Evolutionary conservation across 2,888 invertebrate genomes (phyloP), one percentile per base, ranked within the genome.

Genomic region (Aricia artaxerxes): DNA sequence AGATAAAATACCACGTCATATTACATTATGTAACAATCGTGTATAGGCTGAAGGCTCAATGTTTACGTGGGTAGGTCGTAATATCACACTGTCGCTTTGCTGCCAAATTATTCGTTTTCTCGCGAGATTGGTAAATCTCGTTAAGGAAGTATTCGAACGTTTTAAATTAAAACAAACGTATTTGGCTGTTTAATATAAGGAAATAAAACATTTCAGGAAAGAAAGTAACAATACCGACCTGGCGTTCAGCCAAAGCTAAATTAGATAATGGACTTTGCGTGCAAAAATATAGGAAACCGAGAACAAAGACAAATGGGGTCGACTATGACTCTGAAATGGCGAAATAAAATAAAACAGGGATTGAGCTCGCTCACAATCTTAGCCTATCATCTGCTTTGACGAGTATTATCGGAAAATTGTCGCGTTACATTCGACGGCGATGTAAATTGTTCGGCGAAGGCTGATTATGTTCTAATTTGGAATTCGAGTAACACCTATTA

Each of bases 211-310:
- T 90, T 91, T 90, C 90, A 88, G 85, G 85, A 87, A 90, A 90
- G 89, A 92, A 92, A 91, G 91, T 90, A 92, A 92, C 91, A 92
- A 89, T 90, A 87, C 90, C 90, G 90, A 91, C 90, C 91, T 94
- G 94, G 94, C 93, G 92, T 92, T 91, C 91, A 90, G 92, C 93
- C 94, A 94, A 92, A 92, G 93, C 93, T 92, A 94, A 94, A 94
- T 94, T 94, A 94, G 93, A 94, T 94, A 94, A 94, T 94, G 94
- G 94, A 94, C 92, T 94, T 94, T 93, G 93, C 93, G 94, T 94
- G 94, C 94, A 93, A 94, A 94, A 94, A 94, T 93, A 94, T 94
- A 94, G 93, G 92, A 94, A 94, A 92, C 92, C 89, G 90, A 91
- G 92, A 94, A 94, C 94, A 94, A 93, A 94, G 94, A 94, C 93